A percentile compares a stretch with the other conserved stretches of the same genome.
Conservation (phyloP, 2,797 vertebrate genomes). For the Gymnoscopelus braueri region DNA sequence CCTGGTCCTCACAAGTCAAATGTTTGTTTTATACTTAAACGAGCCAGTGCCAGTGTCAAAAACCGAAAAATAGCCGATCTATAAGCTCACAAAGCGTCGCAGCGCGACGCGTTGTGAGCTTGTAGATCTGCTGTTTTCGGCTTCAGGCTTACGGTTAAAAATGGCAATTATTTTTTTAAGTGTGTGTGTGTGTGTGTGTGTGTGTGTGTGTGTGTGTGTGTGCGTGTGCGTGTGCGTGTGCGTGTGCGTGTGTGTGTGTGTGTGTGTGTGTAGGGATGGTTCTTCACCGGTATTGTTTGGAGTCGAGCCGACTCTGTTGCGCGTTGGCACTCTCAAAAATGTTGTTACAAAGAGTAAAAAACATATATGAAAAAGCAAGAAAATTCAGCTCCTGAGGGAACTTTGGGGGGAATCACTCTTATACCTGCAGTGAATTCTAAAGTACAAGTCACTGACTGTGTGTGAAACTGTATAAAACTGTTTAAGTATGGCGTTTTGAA, state of each 20-base stretch:
- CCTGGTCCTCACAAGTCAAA: too few species aligned
- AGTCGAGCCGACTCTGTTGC: slow-evolving; percentile 46
- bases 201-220: not conserved
- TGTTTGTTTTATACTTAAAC: too few species aligned
- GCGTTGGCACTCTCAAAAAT: slow-evolving; percentile 62
- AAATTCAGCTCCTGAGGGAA: slow-evolving; percentile 59
- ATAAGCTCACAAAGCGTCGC: too few species aligned
- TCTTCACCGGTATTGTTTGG: slow-evolving; percentile 68
- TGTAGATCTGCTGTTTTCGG: too few species aligned
- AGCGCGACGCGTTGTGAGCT: too few species aligned
- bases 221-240: not conserved
- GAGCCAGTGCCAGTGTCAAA: too few species aligned
- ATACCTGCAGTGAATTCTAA: slow-evolving; percentile 57
- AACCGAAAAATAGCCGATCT: too few species aligned
- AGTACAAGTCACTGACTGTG: slow-evolving; percentile 57
- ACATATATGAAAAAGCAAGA: slow-evolving; percentile 10
- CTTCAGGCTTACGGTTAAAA: too few species aligned
- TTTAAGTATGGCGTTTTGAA: slow-evolving; percentile 11
- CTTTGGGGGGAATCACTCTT: slow-evolving; percentile 41
- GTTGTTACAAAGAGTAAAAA: slow-evolving; percentile 65
- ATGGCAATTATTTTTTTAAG: too few species aligned
- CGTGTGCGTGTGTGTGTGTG: not conserved
- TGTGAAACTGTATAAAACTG: slow-evolving; percentile 43
- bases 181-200: slow-evolving; percentile 30
- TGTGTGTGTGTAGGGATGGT: slow-evolving; percentile 45